Evolutionary conservation across 1,140 invertebrate genomes (phyloP), one percentile per base, ranked within the genome.

Genomic region (Drosophila saltans): DNA sequence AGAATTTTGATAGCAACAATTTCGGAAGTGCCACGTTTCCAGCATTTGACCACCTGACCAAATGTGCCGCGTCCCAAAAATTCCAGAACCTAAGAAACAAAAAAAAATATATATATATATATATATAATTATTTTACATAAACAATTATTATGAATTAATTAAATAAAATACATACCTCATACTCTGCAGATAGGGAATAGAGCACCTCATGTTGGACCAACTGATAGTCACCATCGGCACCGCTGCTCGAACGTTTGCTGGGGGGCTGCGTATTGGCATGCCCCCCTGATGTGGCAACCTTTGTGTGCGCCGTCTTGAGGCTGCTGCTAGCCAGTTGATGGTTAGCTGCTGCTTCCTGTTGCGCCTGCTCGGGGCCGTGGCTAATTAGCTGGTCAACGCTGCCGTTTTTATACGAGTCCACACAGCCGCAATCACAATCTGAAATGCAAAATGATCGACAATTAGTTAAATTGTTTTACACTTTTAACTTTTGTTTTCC

Each of bases 11-110:
- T 99, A 89, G 99, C 99, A 74, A 99, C 98, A 90, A 99, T 99
- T 93, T 99, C 98, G 93, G 99, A 99, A 68, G 99, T 99, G 92
- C 99, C 99, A 93, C 99, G 99, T 93, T 99, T 99, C 99, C 99
- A 99, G 93, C 99, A 99, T 94, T 99, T 99, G 81, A 99, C 98
- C 80, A 99, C 98, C 95, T 99, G 98, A 71, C 99, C 99, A 94
- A 99, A 99, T 60, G 99, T 99, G 77, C 98, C 98, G 79, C 99
- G 95, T 78, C 99, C 99, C 74, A 99, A 94, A 93, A 99, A 99
- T 93, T 99, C 99, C 81, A 99, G 94, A 69, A 99, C 99, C 93
- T 94, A 1, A 8, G 16, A 21, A 8, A n/a, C 10, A 3, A 7
- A 0, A 8, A 36, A 1, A 59, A 2, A 41, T n/a, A 33, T 30